Evolutionary conservation across 2,113 vertebrate species (phyloP).

Genomic region (Cynoglossus semilaevis): DNA sequence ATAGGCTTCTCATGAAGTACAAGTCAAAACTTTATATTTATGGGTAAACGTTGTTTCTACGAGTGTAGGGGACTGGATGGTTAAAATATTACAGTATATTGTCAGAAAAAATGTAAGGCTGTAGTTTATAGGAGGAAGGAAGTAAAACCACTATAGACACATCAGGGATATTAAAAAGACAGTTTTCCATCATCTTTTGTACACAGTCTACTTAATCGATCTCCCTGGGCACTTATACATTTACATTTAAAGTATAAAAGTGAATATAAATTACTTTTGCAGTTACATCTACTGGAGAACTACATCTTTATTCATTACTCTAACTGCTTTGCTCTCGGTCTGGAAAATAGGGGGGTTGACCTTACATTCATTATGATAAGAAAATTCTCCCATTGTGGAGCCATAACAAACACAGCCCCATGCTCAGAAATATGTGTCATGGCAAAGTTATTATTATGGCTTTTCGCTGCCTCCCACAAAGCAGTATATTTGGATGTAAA

Average conservation of each 20-base stretch:
- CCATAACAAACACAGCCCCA: neutral
- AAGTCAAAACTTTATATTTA: conserved; percentile 35
- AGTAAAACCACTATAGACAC: conserved; percentile 29
- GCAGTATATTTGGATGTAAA: conserved; percentile 64
- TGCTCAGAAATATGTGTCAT: neutral
- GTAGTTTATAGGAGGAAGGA: conserved; percentile 21
- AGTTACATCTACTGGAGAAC: conserved; percentile 1
- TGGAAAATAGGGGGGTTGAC: neutral
- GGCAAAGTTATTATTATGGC: neutral
- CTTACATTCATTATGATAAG: neutral
- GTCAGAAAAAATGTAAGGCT: conserved; percentile 16
- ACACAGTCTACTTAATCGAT: conserved; percentile 18
- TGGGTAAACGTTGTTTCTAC: conserved; percentile 34
- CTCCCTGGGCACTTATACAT: conserved; percentile 16
- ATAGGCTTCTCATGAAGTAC: too few relatives aligned
- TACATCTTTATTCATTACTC: neutral
- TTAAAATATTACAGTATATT: conserved; percentile 42
- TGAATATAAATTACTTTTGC: conserved; percentile 23
- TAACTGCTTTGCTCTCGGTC: neutral
- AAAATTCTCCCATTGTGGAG: neutral
- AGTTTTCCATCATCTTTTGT: conserved; percentile 35
- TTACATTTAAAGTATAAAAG: conserved; percentile 46
- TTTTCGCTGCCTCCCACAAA: conserved; percentile 43
- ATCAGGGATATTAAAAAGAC: conserved; percentile 39
- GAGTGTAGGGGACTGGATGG: conserved; percentile 43